Evolutionary conservation across 2,113 vertebrate species (phyloP).

Genomic region (Panthera leo): DNA sequence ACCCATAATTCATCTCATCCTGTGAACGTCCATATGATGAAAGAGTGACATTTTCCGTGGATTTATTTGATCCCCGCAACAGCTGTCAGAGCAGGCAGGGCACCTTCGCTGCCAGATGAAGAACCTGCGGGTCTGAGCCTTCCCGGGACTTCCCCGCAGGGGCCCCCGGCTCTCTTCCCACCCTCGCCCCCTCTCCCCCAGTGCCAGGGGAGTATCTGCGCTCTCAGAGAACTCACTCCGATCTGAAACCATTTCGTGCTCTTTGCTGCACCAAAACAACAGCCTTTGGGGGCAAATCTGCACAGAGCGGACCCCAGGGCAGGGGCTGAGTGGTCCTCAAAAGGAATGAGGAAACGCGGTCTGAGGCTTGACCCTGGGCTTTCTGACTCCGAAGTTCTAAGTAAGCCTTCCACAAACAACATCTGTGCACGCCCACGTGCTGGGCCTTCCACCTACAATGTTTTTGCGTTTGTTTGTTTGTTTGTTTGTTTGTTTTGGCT

Average conservation of each 20-base stretch:
- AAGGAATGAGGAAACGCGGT: not conserved
- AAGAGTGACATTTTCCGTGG: fast-evolving
- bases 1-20: fast-evolving
- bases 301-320: not conserved
- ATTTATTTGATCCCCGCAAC: not conserved
- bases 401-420: not conserved
- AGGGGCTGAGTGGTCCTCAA: not conserved
- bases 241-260: not conserved
- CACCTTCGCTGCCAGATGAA: not conserved
- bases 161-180: not conserved
- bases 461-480: not conserved
- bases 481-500: no score
- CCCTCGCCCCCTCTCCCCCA: not conserved
- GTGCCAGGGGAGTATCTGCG: fast-evolving
- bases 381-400: not conserved
- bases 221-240: not conserved
- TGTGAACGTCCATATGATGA: fast-evolving
- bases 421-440: fast-evolving
- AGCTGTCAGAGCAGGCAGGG: no score
- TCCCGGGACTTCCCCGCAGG: no score
- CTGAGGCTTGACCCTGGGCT: not conserved
- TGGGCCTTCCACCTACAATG: not conserved
- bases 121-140: fast-evolving
- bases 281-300: not conserved
- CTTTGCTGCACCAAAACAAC: not conserved